A percentile compares a stretch with the other conserved stretches of the same genome.
Evolutionary conservation across 2,888 invertebrate species (phyloP).

Genomic region (Capitulum mitella): DNA sequence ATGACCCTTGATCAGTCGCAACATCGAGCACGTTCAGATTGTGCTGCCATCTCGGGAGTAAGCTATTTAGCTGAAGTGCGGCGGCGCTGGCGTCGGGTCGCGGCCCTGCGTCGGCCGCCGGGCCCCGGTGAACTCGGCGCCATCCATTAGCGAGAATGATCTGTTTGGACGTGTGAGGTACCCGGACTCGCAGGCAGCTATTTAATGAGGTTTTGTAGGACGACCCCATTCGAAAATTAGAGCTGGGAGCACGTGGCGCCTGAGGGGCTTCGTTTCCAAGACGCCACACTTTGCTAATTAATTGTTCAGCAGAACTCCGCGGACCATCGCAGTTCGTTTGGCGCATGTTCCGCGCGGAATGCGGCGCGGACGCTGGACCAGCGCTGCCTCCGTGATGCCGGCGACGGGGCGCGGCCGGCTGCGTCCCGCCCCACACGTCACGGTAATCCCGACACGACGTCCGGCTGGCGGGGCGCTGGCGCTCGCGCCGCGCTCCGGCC

Average conservation of each 20-base stretch:
- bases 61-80: neutral
- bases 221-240: neutral
- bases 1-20: no score
- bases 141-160: constrained; percentile 3
- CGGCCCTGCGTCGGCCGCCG: neutral
- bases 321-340: neutral
- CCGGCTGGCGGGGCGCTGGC: no score
- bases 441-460: no score
- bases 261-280: neutral
- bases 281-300: constrained; percentile 1
- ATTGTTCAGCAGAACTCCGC: neutral
- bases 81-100: neutral
- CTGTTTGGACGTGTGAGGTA: neutral
- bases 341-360: neutral
- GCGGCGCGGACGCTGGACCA: neutral
- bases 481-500: no score
- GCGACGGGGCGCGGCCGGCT: no score
- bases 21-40: neutral
- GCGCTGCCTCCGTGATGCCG: no score
- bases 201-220: neutral
- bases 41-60: neutral
- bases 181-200: neutral
- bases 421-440: no score
- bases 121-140: neutral
- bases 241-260: neutral